These are phyloP conservation scores for Urocyon cinereoargenteus DNA, from an alignment of 2,797 vertebrate species.

Conservation along the genomic window DNA sequence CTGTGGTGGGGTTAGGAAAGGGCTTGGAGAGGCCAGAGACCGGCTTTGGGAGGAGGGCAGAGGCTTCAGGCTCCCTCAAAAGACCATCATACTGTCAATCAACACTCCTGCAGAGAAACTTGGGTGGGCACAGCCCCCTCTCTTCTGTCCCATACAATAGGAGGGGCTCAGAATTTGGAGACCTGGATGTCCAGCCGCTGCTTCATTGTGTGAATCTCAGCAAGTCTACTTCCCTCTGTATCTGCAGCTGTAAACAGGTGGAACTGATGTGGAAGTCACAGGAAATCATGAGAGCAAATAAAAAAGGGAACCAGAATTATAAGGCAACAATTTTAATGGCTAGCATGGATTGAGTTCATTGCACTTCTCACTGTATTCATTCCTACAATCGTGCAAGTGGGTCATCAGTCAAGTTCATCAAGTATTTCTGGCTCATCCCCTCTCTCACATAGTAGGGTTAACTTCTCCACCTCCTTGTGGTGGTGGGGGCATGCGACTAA, in stretches of 20 bases:
- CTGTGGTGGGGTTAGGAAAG: fast-evolving
- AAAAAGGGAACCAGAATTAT: background rate
- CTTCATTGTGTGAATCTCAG: background rate
- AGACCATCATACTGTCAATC: background rate
- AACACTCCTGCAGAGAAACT: background rate
- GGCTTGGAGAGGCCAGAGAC: background rate
- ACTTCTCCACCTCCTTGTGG: background rate
- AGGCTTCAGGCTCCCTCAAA: background rate
- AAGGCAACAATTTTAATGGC: background rate
- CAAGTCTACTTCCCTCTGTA: background rate
- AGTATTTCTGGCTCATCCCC: background rate
- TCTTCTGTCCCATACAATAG: background rate
- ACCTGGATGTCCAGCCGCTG: background rate
- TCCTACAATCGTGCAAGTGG: background rate
- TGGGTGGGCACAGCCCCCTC: background rate
- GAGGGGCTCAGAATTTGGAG: background rate
- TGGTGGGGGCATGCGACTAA: background rate
- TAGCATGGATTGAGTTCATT: fast-evolving
- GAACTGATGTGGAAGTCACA: background rate
- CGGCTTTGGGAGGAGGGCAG: background rate
- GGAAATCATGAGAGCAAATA: background rate
- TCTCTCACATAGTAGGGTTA: background rate
- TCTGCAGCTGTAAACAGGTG: background rate
- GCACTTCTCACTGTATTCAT: background rate
- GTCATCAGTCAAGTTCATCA: background rate